Conservation (phyloP, 1,140 invertebrate genomes). For the Halyomorpha halys region DNA sequence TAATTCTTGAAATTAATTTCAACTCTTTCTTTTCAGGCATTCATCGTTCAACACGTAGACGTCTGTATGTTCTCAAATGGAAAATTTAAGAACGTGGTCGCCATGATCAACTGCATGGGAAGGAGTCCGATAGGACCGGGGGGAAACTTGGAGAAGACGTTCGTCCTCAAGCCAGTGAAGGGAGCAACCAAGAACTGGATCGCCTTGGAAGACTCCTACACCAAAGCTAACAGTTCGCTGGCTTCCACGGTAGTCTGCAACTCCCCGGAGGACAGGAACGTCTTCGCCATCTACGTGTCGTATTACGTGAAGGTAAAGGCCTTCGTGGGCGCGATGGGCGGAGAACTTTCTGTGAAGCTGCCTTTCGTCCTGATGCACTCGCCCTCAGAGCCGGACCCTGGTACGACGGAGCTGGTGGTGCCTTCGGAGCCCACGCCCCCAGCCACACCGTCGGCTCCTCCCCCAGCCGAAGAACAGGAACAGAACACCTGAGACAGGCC, state of each 20-base stretch:
- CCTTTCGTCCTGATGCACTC: conserved; percentile 63
- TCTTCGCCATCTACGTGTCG: conserved; percentile 80
- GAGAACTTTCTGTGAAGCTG: conserved; percentile 64
- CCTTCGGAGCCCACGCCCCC: conserved; percentile 27
- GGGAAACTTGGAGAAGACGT: conserved; percentile 45
- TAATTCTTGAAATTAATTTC: no score
- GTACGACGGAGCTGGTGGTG: conserved; percentile 36
- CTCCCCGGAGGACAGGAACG: conserved; percentile 59
- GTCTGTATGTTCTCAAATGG: conserved; percentile 99
- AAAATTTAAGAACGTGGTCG: conserved; percentile 97
- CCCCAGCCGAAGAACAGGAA: neutral
- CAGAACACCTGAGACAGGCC: conserved; percentile 5
- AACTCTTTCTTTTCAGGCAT: conserved; percentile 44
- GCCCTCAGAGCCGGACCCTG: conserved; percentile 36
- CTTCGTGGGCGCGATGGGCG: conserved; percentile 63
- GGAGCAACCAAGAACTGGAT: conserved; percentile 74
- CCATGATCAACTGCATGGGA: conserved; percentile 62
- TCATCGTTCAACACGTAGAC: conserved; percentile 92
- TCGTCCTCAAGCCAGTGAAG: conserved; percentile 55
- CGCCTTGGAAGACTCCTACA: conserved; percentile 63
- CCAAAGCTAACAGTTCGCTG: conserved; percentile 52
- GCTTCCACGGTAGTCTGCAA: conserved; percentile 57
- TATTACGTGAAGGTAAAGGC: conserved; percentile 82
- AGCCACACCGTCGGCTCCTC: conserved; percentile 32
- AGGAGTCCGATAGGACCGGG: conserved; percentile 51